Evolutionary conservation across 2,797 vertebrate genomes (phyloP).

Genomic region (Periophthalmus magnuspinnatus): DNA sequence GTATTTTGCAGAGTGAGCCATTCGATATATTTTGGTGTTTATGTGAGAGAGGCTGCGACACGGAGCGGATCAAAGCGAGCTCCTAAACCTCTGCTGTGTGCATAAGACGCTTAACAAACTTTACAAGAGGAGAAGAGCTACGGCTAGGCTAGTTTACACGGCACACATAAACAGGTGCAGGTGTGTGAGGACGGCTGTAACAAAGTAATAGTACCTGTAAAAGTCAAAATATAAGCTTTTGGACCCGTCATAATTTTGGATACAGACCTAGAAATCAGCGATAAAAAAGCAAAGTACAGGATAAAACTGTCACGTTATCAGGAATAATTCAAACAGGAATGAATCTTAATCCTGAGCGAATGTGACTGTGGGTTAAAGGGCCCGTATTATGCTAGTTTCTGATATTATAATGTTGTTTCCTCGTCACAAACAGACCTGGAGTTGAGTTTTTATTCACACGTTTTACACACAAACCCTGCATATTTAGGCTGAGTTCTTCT

Average conservation of each 20-base stretch:
- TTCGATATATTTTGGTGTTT: slow-evolving; percentile 9
- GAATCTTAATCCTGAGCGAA: no score
- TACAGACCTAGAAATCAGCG: background rate
- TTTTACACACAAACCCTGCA: no score
- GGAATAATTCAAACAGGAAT: background rate
- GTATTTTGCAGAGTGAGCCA: slow-evolving; percentile 34
- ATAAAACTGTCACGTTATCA: background rate
- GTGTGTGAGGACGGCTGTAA: background rate
- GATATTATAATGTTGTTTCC: no score
- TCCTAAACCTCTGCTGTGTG: slow-evolving; percentile 49
- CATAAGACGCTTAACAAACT: slow-evolving; percentile 52
- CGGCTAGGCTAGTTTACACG: slow-evolving; percentile 21
- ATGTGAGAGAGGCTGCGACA: slow-evolving; percentile 25
- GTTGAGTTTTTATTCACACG: no score
- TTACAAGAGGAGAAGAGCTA: slow-evolving; percentile 27
- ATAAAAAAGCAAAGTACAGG: background rate
- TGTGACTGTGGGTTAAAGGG: no score
- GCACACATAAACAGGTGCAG: background rate
- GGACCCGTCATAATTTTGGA: background rate
- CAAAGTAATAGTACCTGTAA: background rate
- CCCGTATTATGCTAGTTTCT: no score
- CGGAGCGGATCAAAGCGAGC: slow-evolving; percentile 59
- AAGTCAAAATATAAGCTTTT: no score
- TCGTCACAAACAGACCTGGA: no score
- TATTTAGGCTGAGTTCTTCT: no score